These are phyloP conservation scores for Listronotus oregonensis DNA, from an alignment of 1,140 invertebrate species.

Conservation along the genomic window DNA sequence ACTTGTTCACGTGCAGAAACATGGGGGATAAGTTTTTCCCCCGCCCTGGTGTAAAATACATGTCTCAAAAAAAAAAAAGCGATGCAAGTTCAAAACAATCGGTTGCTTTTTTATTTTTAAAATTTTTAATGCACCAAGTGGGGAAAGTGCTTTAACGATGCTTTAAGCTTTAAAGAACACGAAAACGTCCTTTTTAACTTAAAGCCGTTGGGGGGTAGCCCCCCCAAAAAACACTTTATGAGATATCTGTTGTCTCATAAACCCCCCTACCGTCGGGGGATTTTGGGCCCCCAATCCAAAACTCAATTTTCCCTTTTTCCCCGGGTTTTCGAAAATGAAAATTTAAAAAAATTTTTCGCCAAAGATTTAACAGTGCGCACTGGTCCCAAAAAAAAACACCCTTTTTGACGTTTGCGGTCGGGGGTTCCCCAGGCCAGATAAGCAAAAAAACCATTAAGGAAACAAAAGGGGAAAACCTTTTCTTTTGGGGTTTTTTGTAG, in stretches of 20 bases:
- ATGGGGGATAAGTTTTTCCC: conserved; percentile 38
- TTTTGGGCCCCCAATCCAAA: conserved; percentile 40
- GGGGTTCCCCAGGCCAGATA: conserved; percentile 64
- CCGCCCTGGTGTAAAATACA: conserved; percentile 45
- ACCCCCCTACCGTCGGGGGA: conserved; percentile 56
- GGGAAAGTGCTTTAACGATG: conserved; percentile 58
- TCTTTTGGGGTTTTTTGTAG: conserved; percentile 60
- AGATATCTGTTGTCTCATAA: conserved; percentile 54
- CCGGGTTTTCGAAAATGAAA: too few relatives aligned
- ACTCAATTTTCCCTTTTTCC: conserved; percentile 56
- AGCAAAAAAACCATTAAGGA: conserved; percentile 65
- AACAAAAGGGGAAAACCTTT: conserved; percentile 61
- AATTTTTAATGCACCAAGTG: conserved; percentile 59
- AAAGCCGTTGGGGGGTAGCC: conserved; percentile 66
- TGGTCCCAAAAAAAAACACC: conserved; percentile 52
- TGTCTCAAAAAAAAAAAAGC: conserved; percentile 39
- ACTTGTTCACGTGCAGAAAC: conserved; percentile 42
- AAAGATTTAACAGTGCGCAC: conserved; percentile 56
- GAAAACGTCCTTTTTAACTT: conserved; percentile 71
- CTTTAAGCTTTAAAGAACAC: conserved; percentile 58
- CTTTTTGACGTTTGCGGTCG: conserved; percentile 62
- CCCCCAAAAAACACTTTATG: conserved; percentile 67
- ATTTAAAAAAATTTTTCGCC: conserved; percentile 58
- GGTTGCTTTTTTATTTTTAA: conserved; percentile 49
- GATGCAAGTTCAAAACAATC: conserved; percentile 44